A percentile compares a stretch with the other conserved stretches of the same genome.
These are phyloP conservation scores for Sebastes minor DNA, from an alignment of 2,797 vertebrate genomes.

Conservation along the genomic window DNA sequence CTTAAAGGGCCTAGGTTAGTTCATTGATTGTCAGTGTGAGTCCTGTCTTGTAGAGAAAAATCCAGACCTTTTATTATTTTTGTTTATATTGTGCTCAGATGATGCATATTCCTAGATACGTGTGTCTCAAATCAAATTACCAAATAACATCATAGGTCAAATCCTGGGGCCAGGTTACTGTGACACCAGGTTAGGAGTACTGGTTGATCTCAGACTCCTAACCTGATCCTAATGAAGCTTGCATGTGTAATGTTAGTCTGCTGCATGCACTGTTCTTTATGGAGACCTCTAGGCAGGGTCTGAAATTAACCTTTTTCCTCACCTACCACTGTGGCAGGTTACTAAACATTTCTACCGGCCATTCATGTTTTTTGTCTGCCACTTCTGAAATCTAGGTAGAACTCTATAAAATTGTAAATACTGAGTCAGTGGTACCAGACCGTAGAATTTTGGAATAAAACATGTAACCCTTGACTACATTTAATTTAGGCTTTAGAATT, in stretches of 20 bases:
- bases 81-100: background rate
- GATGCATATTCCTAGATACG: background rate
- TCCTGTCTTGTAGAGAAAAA: background rate
- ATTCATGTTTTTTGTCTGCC: too few species aligned
- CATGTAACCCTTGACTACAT: too few species aligned
- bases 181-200: background rate
- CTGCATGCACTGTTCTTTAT: background rate
- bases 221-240: background rate
- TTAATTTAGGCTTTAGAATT: too few species aligned
- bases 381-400: too few species aligned
- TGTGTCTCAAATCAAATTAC: too few species aligned
- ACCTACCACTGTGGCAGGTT: too few species aligned
- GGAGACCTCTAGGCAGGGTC: background rate
- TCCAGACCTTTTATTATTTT: background rate
- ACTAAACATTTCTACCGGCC: too few species aligned
- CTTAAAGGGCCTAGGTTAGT: background rate
- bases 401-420: too few species aligned
- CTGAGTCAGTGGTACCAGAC: too few species aligned
- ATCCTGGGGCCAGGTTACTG: background rate
- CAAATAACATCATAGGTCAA: too few species aligned
- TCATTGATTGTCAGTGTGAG: background rate
- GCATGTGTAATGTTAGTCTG: background rate
- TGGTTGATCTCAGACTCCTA: too few species aligned
- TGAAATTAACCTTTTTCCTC: too few species aligned
- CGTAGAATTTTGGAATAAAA: rapidly evolving